Evolutionary conservation across 1,140 invertebrate genomes (phyloP).

Genomic region (Gonatopus flavifemur): DNA sequence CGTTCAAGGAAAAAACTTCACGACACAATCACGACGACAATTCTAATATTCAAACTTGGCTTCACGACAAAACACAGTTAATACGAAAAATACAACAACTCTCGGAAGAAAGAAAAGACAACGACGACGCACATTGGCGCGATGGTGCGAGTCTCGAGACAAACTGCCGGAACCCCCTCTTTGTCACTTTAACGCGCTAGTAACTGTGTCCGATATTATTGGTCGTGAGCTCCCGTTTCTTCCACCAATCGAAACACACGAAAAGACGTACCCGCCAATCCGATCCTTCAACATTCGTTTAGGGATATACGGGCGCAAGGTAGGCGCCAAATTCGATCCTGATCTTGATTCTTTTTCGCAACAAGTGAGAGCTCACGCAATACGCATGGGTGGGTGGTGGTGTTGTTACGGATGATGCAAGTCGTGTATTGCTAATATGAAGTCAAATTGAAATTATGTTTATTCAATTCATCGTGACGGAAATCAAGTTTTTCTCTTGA

Average conservation of each 20-base stretch:
- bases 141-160: constrained; percentile 26
- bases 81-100: background rate
- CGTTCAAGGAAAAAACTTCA: too few species aligned
- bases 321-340: constrained; percentile 13
- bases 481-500: too few species aligned
- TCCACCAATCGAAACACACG: constrained; percentile 12
- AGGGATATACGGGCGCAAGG: background rate
- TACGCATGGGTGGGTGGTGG: too few species aligned
- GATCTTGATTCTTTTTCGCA: background rate
- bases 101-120: constrained; percentile 1
- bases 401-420: too few species aligned
- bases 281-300: constrained; percentile 14
- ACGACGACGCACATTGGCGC: constrained; percentile 17
- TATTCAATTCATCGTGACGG: too few species aligned
- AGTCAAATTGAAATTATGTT: too few species aligned
- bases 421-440: too few species aligned
- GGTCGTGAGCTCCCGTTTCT: constrained; percentile 3
- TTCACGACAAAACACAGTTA: constrained; percentile 3
- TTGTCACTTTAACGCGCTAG: constrained; percentile 10
- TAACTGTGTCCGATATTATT: constrained; percentile 16
- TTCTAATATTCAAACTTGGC: too few species aligned
- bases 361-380: too few species aligned
- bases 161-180: constrained; percentile 35
- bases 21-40: too few species aligned
- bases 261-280: constrained; percentile 7